Evolutionary conservation across 2,888 invertebrate species (phyloP).

Genomic region (Drosophila melanosoma): DNA sequence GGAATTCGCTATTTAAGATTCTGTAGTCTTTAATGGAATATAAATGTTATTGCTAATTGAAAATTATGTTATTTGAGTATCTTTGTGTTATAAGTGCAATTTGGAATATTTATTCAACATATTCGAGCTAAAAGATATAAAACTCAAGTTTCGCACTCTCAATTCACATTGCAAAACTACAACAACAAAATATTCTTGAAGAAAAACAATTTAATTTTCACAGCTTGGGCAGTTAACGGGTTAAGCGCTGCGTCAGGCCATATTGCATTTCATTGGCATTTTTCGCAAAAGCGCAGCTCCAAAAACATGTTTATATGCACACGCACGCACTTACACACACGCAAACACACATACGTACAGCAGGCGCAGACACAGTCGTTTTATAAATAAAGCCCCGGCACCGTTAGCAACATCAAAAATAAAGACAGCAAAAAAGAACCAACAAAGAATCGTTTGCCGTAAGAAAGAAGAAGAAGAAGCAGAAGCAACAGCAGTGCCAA

Average conservation of each 20-base stretch:
- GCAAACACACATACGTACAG: neutral
- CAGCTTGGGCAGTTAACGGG: constrained; percentile 38
- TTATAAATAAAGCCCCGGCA: constrained; percentile 65
- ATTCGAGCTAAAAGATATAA: neutral
- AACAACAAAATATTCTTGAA: neutral
- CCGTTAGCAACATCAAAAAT: constrained; percentile 71
- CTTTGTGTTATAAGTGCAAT: neutral
- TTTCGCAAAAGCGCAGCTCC: constrained; percentile 71
- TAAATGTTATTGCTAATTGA: neutral
- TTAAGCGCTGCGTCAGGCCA: constrained; percentile 61
- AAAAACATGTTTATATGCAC: constrained; percentile 56
- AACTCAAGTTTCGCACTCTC: neutral
- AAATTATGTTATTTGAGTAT: neutral
- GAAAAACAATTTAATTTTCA: constrained; percentile 8
- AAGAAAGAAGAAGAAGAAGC: constrained; percentile 16
- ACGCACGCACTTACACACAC: constrained; percentile 11
- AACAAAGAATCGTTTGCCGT: constrained; percentile 38
- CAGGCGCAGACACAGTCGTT: constrained; percentile 2
- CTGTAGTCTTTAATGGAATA: constrained; percentile 10
- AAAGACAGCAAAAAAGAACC: constrained; percentile 42
- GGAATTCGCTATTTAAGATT: constrained; percentile 17
- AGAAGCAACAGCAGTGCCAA: constrained; percentile 17
- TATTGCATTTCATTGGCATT: constrained; percentile 70
- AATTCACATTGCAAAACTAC: neutral
- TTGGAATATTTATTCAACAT: neutral